Base-by-base conservation (phyloP, 2,113 vertebrate genomes). In the Gallinago media region DNA sequence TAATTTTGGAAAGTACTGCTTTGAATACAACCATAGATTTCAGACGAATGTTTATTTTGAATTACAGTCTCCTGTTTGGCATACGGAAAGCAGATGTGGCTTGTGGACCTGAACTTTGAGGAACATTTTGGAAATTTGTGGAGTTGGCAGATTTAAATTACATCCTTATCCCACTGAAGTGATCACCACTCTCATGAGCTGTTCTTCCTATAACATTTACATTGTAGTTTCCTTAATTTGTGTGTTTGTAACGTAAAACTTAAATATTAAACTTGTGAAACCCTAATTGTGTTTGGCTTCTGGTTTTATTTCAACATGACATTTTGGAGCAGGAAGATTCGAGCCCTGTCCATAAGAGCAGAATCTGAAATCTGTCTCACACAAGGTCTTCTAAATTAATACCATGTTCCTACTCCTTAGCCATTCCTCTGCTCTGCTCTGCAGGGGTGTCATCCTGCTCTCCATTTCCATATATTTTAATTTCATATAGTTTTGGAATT, bases 391-490 rank as follows among this genome's bases (percentile, higher is more conserved):
- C 34, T 58, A 59, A 83, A 74, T 75, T 38, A 62, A 62, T 18
- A 36, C 0, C 44, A 21, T 58, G 20, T 42, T 72, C 23, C 59
- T 23, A 50, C 3, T 46, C 49, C 15, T 17, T 80, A 61, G 7
- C 11, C 10, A 16, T 16, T 68, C 6, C 5, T 88, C 25, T 54
- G 8, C 3, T 52, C 36, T 63, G 42, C 5, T 50, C 0, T 0
- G 5, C 27, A 49, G 31, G 17, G 10, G 2, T 49, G 4, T 40
- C 21, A 31, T 4, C 5, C 27, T 72, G 15, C 38, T 42, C 55
- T 17, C 14, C 14, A 20, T 16, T 84, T 84, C 49, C 18, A 31
- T 31, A 63, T 29, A 68, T 16, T 17, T 4, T 23, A 54, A 9
- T 88, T 93, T 65, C 31, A 82, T 49, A 61, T 15, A 56, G 12